A percentile compares a stretch with the other conserved stretches of the same genome.
Evolutionary conservation across 2,113 vertebrate genomes (phyloP).

Genomic region (Microtus pennsylvanicus): DNA sequence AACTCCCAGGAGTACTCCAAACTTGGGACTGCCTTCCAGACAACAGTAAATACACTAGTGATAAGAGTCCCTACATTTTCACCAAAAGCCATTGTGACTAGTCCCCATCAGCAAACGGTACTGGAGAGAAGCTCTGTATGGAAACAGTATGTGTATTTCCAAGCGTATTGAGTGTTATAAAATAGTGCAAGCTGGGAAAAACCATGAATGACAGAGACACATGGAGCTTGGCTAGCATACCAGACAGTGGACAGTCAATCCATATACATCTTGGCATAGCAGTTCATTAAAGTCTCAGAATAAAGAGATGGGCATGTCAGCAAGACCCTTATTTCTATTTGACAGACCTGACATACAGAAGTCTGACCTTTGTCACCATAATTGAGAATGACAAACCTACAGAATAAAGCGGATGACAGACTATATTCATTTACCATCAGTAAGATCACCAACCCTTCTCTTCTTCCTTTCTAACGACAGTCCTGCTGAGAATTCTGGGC

Average conservation of each 20-base stretch:
- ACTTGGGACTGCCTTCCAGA: neutral
- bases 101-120: neutral
- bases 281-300: neutral
- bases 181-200: neutral
- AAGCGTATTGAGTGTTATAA: neutral
- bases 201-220: neutral
- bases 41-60: neutral
- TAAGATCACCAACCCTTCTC: neutral
- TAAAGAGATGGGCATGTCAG: neutral
- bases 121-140: neutral
- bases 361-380: neutral
- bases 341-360: neutral
- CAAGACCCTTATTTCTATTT: neutral
- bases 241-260: neutral
- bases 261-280: neutral
- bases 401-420: neutral
- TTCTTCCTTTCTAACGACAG: neutral
- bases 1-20: neutral
- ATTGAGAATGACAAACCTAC: neutral
- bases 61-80: neutral
- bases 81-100: neutral
- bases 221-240: neutral
- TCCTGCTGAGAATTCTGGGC: neutral
- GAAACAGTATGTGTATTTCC: slow-evolving; percentile 1
- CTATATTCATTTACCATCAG: neutral